Evolutionary conservation across 2,888 invertebrate species (phyloP).

Genomic region (Drymonia ruficornis): DNA sequence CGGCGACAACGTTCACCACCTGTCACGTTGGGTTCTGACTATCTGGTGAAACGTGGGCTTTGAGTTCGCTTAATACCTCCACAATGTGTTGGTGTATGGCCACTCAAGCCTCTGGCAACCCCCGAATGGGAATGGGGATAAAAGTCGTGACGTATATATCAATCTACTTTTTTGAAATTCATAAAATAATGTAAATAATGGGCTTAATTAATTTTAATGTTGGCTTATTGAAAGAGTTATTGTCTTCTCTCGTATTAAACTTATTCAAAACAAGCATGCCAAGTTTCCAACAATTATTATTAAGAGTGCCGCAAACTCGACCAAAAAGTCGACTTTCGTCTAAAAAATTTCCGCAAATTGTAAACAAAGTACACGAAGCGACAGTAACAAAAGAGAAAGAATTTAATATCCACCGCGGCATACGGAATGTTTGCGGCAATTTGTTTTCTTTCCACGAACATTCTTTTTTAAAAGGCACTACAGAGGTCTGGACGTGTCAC

Average conservation of each 20-base stretch:
- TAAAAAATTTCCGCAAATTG: slow-evolving; percentile 61
- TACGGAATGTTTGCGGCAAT: slow-evolving; percentile 69
- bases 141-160: too few relatives aligned
- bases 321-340: slow-evolving; percentile 62
- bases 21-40: too few relatives aligned
- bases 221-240: not conserved
- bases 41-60: too few relatives aligned
- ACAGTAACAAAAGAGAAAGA: slow-evolving; percentile 71
- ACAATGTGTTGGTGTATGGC: too few relatives aligned
- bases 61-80: too few relatives aligned
- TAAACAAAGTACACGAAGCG: slow-evolving; percentile 71
- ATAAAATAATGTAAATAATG: too few relatives aligned
- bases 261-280: slow-evolving; percentile 55
- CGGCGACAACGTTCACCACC: too few relatives aligned
- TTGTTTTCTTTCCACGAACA: slow-evolving; percentile 71
- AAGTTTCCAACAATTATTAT: too few relatives aligned
- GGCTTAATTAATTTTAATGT: too few relatives aligned
- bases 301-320: slow-evolving; percentile 55
- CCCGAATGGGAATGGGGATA: too few relatives aligned
- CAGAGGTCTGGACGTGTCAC: slow-evolving; percentile 38
- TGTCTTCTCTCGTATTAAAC: not conserved
- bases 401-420: slow-evolving; percentile 77
- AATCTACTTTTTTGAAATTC: too few relatives aligned
- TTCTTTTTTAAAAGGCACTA: slow-evolving; percentile 59
- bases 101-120: too few relatives aligned